phyloP scores from a whole-genome alignment of 2,888 invertebrate genomes.

The Drosophila fungiperda region DNA sequence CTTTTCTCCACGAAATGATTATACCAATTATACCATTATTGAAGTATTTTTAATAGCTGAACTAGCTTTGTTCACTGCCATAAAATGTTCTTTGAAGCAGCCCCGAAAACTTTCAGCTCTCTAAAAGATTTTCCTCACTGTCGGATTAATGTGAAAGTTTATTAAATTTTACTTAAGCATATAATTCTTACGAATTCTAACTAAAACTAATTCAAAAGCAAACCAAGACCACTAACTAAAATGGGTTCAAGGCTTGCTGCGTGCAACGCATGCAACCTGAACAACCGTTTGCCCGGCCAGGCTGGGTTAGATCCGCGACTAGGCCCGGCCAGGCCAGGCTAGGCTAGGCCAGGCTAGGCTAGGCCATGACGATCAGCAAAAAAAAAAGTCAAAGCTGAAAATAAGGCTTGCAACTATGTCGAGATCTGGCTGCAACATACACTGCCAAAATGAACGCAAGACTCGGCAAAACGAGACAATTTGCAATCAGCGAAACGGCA shows the following conservation, averaged over 20 bases:
- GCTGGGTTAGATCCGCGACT: slow-evolving; percentile 3
- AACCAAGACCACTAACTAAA: slow-evolving; percentile 25
- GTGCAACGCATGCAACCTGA: slow-evolving; percentile 46
- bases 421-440: slow-evolving; percentile 49
- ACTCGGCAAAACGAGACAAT: slow-evolving; percentile 71
- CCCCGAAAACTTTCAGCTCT: background rate
- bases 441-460: slow-evolving; percentile 67
- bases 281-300: slow-evolving; percentile 23
- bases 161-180: background rate
- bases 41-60: background rate
- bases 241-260: slow-evolving; percentile 63
- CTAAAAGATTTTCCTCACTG: background rate
- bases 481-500: slow-evolving; percentile 76
- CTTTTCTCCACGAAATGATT: background rate
- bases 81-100: background rate
- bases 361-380: slow-evolving; percentile 30
- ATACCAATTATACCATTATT: too few relatives aligned
- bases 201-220: slow-evolving; percentile 16
- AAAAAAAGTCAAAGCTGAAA: slow-evolving; percentile 42
- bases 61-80: background rate
- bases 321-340: slow-evolving; percentile 1
- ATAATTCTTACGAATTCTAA: background rate
- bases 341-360: slow-evolving; percentile 22
- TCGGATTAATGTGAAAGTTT: background rate
- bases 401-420: slow-evolving; percentile 67